Base-by-base conservation (phyloP, 64 coral and sea anemone species). In the Montipora capricornis region DNA sequence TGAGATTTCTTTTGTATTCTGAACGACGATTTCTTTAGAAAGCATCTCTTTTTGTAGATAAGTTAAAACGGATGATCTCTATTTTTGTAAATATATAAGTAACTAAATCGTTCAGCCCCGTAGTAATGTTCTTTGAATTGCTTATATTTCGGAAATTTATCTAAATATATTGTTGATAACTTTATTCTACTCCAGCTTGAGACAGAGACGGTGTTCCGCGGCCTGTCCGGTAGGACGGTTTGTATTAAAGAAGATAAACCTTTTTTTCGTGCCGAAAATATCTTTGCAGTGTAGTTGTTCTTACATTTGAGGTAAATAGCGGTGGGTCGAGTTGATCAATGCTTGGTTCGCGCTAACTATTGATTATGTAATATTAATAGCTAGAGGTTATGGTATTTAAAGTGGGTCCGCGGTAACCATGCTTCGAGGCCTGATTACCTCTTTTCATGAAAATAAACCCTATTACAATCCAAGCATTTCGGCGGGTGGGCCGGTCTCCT, bases 31-130 rank as follows among this genome's bases (percentile, higher is more conserved):
- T 20, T 50, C 60, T 85, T 70, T 44, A 70, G 82, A 74, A 90
- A 84, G 76, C 74, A 60, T 82, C 82, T 94, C 52, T 84, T 90
- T 68, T 70, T 90, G 88, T 95, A 95, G 44, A 93, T 94, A 79
- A 20, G 44, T 64, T 19, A 8, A 62, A 5, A 2, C 22, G 67
- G 75, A 83, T 13, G 16, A 59, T 95, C 90, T 90, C 79, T 95
- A 95, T 95, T 90, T 90, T 90, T 26, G 26, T 26, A 26, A 26
- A 26, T 26, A 26, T 26, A 26, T 90, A 95, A 78, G 80, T 71
- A 24, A 24, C 51, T 7, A 81, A 75, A 89, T 75, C 22, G 67
- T 83, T 82, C 73, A 67, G 74, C 17, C 48, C 48, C 20, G 11
- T 22, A 66, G 61, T 89, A 90, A 2, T 37, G 37, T 37, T 37